Evolutionary conservation across 2,797 vertebrate genomes (phyloP), one percentile per base, ranked within the genome.

Genomic region (Muscicapa striata): DNA sequence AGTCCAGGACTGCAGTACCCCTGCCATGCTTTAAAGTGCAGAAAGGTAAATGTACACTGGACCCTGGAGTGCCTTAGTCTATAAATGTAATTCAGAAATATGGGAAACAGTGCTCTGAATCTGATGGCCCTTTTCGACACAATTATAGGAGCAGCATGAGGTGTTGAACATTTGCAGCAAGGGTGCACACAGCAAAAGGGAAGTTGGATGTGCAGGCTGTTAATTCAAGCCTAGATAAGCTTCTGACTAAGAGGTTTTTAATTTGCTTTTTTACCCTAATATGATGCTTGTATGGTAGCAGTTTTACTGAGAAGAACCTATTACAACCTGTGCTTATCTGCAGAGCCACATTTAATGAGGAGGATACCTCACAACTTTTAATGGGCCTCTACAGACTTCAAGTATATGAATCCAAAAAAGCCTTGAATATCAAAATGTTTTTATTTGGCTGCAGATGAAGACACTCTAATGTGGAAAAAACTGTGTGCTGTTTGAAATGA

Each of bases 71-170:
- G 51, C 85, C 81, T 78, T 59, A 73, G 69, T 80, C 93, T 90
- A 70, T 83, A 85, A 68, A 89, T 78, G 89, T 94, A 93, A 93
- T 89, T 68, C 87, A 95, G 94, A 96, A 97, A 90, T 90, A 86
- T 57, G 48, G 87, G 90, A 38, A 78, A 73, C 64, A 34, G 62
- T 58, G 68, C 58, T 89, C 29, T n/a, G 82, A 68, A 59, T 90
- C 83, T 59, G 75, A 93, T 94, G 90, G 92, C 57, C 80, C 94
- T 97, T 92, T 77, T 80, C 66, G 1, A 90, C 63, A 76, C 66
- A 95, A 81, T 80, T 86, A 64, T 62, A 89, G 92, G 80, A 83
- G 52, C 74, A 89, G 79, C 14, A 2, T 94, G 86, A 91, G 80
- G 55, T 85, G 87, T 18, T 78, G 90, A 89, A 78, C 69, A 11